Conservation (phyloP, 2,113 vertebrate genomes). For the Martes martes region DNA sequence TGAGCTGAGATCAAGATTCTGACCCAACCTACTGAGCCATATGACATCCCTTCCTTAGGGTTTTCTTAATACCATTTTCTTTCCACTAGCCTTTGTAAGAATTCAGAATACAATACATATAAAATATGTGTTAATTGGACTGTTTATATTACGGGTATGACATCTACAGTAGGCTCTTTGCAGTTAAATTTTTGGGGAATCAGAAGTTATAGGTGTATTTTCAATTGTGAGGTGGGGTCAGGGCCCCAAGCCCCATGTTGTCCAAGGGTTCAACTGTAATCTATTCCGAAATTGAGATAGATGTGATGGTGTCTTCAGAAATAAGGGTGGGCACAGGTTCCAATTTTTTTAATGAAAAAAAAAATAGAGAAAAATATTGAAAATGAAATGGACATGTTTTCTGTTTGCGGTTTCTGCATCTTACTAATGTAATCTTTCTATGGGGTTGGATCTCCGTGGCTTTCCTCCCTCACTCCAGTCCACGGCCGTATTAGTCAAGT, state of each 20-base stretch:
- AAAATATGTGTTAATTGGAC: not conserved
- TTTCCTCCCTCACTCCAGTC: not conserved
- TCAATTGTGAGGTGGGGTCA: not conserved
- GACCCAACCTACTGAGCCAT: not conserved
- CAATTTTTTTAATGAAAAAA: not conserved
- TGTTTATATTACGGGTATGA: not conserved
- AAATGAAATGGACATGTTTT: not conserved
- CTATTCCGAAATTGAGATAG: not conserved
- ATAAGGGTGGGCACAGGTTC: not conserved
- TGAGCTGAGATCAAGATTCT: not conserved
- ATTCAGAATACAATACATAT: not conserved
- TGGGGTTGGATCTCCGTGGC: not conserved
- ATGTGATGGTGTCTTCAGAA: not conserved
- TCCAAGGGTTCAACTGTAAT: not conserved
- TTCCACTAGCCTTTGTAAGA: not conserved
- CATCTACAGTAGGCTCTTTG: fast-evolving
- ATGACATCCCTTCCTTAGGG: not conserved
- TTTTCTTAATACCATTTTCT: not conserved
- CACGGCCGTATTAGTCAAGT: not conserved
- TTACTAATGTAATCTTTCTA: not conserved
- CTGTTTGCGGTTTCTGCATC: not conserved
- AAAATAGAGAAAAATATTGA: not conserved
- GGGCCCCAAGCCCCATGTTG: not conserved
- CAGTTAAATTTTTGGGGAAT: not conserved
- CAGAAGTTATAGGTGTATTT: not conserved